Evolutionary conservation across 2,888 invertebrate species (phyloP).

Genomic region (Sericinus montela): DNA sequence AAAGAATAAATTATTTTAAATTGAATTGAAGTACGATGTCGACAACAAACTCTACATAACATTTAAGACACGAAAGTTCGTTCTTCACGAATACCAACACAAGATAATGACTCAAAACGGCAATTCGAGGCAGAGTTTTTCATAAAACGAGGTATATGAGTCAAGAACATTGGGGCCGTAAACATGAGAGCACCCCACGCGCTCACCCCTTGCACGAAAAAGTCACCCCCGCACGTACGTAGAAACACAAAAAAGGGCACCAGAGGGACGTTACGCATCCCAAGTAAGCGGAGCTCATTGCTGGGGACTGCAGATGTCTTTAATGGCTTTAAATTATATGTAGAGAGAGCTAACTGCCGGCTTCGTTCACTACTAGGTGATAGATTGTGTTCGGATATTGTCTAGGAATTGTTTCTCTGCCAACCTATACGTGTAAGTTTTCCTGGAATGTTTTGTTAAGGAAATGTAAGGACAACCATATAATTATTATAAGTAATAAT

Average conservation of each 20-base stretch:
- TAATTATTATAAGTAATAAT: too few relatives aligned
- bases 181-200: slow-evolving; percentile 67
- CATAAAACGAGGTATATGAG: slow-evolving; percentile 73
- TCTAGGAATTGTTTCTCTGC: slow-evolving; percentile 17
- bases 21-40: neutral
- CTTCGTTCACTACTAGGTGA: slow-evolving; percentile 52
- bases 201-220: slow-evolving; percentile 76
- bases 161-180: slow-evolving; percentile 73
- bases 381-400: slow-evolving; percentile 48
- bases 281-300: slow-evolving; percentile 73
- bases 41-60: neutral
- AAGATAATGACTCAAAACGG: slow-evolving; percentile 64
- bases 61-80: slow-evolving; percentile 17
- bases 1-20: too few relatives aligned
- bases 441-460: neutral
- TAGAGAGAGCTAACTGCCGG: slow-evolving; percentile 72
- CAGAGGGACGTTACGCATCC: slow-evolving; percentile 72
- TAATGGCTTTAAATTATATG: slow-evolving; percentile 79
- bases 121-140: slow-evolving; percentile 64
- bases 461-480: too few relatives aligned
- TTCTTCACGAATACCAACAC: slow-evolving; percentile 43
- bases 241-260: slow-evolving; percentile 74
- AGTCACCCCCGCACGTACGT: slow-evolving; percentile 76
- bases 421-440: neutral
- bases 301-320: slow-evolving; percentile 76